Percentiles rank a stretch among this genome's conserved stretches.
These are phyloP conservation scores for Cyaniris semiargus DNA, from an alignment of 2,888 invertebrate genomes.

Conservation along the genomic window DNA sequence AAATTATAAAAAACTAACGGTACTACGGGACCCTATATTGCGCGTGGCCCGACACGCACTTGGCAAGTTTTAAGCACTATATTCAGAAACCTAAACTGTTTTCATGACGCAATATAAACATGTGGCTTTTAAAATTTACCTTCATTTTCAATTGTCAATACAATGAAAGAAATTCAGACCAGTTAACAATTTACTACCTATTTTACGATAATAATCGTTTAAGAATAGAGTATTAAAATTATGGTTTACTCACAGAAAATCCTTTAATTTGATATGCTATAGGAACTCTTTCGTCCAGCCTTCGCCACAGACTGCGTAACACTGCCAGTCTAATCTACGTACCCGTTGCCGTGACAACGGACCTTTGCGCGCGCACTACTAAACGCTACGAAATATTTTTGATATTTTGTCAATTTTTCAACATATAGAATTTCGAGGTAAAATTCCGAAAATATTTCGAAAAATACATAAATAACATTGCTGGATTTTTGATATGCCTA, in stretches of 20 bases:
- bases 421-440: not conserved
- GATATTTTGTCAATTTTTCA: constrained; percentile 48
- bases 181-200: not conserved
- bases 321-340: not conserved
- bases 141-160: not conserved
- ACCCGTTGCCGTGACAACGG: constrained; percentile 59
- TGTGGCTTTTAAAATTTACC: not conserved
- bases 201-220: not conserved
- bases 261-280: not conserved
- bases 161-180: not conserved
- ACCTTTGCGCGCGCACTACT: constrained; percentile 66
- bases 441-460: constrained; percentile 34
- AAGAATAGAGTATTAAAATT: not conserved
- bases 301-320: constrained; percentile 10
- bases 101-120: constrained; percentile 4
- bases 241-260: constrained; percentile 45
- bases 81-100: not conserved
- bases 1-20: too few species aligned
- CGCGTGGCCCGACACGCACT: too few species aligned
- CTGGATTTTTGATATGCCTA: constrained; percentile 57
- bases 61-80: too few species aligned
- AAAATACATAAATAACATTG: constrained; percentile 37
- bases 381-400: constrained; percentile 38
- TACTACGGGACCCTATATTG: too few species aligned
- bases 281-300: not conserved